Base-by-base conservation (phyloP, 2,888 invertebrate species). In the Agonum fuliginosum region DNA sequence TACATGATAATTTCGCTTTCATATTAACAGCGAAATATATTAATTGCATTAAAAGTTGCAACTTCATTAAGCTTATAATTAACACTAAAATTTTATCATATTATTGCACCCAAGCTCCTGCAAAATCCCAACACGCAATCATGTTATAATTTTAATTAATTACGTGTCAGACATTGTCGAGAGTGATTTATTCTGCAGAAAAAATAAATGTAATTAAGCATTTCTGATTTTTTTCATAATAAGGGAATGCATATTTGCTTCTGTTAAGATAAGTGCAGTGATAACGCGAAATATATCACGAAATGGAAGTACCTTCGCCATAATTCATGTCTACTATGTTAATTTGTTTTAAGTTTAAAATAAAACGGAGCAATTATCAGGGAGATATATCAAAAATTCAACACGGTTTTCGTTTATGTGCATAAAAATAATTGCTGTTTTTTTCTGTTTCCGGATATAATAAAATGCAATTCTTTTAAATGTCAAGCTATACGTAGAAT, bases 101-200 rank as follows among this genome's bases (percentile, higher is more conserved):
- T 41, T 19, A 8, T 62, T 62, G 10, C 30, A 62, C 58, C 17
- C 10, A 34, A 65, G n/a, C 22, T 70, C 12, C 46, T 46, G 46
- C 24, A 70, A 70, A 70, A 72, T 58, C 58, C 12, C 4, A 54
- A 34, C 72, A 54, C 72, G 72, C 54, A 41, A 54, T 37, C 37
- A 22, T 37, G 54, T 72, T 51, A 71, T 54, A 58, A 72, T 72
- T 72, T 72, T 72, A 72, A 72, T 72, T 72, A 72, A 72, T 72
- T 72, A 70, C 17, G 46, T 70, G 70, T 70, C 70, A 70, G 70
- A 70, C 8, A 19, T 12, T 62, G 62, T 58, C 34, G 62, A 62
- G 62, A 22, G 20, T 67, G 67, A 67, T 67, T 67, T 41, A 67
- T 62, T 62, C 19, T 62, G 62, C 19, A 67, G 41, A 67, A 67